Evolutionary conservation across 2,797 vertebrate genomes (phyloP), one percentile per base, ranked within the genome.

Genomic region (Nothura maculosa): DNA sequence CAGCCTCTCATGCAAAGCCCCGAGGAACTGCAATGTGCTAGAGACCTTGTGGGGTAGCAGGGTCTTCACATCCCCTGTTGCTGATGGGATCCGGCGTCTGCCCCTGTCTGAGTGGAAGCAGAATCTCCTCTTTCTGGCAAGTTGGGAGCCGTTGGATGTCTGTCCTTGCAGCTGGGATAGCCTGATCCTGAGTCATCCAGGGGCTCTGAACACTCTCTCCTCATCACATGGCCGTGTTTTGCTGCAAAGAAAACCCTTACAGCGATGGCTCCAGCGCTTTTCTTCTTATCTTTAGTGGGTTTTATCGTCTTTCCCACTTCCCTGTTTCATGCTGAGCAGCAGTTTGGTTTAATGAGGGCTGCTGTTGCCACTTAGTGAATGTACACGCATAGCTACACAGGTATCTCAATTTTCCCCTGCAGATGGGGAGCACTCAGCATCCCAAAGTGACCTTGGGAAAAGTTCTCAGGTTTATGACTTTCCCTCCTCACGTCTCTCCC

Each of bases 371-470:
- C 10, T 57, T 88, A 73, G 92, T 22, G 12, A 94, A 70, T 57
- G 82, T 87, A 73, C 83, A 15, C 28, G 14, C 75, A 76, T 62
- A 16, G 87, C 79, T 77, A 52, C 78, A 30, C 21, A 58, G 77
- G 80, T 30, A n/a, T 78, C 77, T 92, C 9, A 78, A 79, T 90
- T 87, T 93, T 86, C 55, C 88, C 77, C 60, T 94, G 89, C 91
- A 73, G 87, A 90, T 74, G 82, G 74, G 87, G 63, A 45, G 67
- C 7, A 19, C 73, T 94, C 87, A 73, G 94, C 94, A 95, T 85
- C 95, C 95, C 70, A 74, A 76, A 28, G 34, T 90, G 95, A 96
- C 96, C 96, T 96, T 92, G 96, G 87, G 81, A 58, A 43, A 86
- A 91, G 94, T 86, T 95, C 87, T 86, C 55, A 1, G 2, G 36